Conservation (phyloP, 2,113 vertebrate species). For the Climacteris rufus region DNA sequence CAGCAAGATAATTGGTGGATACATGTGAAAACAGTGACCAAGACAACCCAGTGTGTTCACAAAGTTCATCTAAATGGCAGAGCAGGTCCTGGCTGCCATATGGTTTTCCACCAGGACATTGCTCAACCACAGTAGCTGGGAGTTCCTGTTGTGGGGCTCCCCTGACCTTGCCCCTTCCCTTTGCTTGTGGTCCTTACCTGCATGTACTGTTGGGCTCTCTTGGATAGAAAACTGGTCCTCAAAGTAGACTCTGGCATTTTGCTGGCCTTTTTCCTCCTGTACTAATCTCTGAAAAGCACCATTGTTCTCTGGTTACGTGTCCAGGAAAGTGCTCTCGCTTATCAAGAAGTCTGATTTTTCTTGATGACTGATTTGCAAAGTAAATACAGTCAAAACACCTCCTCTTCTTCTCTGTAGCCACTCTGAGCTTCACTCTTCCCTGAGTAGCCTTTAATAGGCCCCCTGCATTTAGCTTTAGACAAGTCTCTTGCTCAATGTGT, state of each 20-base stretch:
- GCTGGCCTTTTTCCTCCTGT: background rate
- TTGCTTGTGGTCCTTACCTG: background rate
- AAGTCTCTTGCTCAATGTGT: background rate
- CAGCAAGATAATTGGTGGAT: background rate
- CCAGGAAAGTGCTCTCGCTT: background rate
- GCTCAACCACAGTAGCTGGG: fast-evolving
- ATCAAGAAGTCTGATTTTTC: background rate
- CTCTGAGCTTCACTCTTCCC: background rate
- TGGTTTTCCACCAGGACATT: background rate
- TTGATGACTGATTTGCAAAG: background rate
- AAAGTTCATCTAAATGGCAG: background rate
- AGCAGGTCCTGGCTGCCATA: background rate
- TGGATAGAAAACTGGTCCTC: background rate
- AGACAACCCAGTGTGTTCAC: background rate
- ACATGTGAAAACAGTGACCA: background rate
- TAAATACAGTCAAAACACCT: background rate
- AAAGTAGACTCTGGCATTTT: background rate
- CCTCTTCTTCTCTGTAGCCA: background rate
- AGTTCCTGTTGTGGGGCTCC: background rate
- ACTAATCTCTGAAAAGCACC: background rate
- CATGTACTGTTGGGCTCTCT: fast-evolving
- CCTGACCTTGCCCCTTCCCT: background rate
- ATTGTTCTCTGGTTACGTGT: fast-evolving
- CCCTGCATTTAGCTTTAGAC: background rate
- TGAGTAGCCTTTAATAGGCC: background rate